These are phyloP conservation scores for Pluvialis apricaria DNA, from an alignment of 2,113 vertebrate genomes.

Conservation along the genomic window DNA sequence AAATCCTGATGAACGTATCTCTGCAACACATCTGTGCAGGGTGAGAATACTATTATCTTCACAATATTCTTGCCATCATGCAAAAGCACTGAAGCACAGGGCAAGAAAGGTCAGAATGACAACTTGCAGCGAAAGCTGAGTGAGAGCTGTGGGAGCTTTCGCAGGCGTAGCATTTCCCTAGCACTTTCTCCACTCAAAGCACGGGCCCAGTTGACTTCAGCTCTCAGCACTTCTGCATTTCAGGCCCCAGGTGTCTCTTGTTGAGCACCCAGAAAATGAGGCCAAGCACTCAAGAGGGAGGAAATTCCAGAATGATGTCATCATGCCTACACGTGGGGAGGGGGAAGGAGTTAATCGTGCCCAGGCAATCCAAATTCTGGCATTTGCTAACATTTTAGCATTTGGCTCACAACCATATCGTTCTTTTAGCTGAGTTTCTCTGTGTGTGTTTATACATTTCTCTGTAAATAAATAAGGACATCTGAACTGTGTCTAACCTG, in stretches of 20 bases:
- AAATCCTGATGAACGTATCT: neutral
- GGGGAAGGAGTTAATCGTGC: slow-evolving; percentile 33
- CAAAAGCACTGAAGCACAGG: neutral
- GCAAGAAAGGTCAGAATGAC: neutral
- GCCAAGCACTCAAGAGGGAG: slow-evolving; percentile 37
- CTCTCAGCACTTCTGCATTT: neutral
- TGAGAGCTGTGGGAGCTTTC: neutral
- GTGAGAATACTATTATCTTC: neutral
- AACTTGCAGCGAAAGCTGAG: neutral
- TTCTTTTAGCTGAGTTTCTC: neutral
- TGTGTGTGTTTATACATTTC: neutral
- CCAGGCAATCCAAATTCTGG: slow-evolving; percentile 47
- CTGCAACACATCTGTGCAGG: neutral
- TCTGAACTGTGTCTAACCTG: neutral
- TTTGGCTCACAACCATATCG: neutral
- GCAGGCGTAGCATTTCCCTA: neutral
- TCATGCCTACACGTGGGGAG: neutral
- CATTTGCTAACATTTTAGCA: slow-evolving; percentile 32
- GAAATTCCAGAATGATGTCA: slow-evolving; percentile 65
- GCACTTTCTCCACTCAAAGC: neutral
- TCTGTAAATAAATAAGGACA: neutral
- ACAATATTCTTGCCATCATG: neutral
- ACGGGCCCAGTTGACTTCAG: neutral
- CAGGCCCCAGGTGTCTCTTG: slow-evolving; percentile 39
- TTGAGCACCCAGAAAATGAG: slow-evolving; percentile 52